Base-by-base conservation (phyloP, 2,888 invertebrate species). In the Dinocampus coccinellae region DNA sequence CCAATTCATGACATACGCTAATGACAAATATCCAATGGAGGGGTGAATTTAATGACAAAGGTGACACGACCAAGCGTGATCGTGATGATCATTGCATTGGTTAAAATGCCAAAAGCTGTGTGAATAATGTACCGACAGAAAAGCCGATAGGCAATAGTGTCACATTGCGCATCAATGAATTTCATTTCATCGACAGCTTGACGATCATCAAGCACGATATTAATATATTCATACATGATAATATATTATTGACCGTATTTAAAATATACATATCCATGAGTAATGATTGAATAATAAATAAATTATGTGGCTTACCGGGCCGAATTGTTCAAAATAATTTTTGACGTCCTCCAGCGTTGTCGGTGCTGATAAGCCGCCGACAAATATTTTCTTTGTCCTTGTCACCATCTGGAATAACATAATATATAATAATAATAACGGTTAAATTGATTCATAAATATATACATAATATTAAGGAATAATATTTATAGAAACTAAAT, bases 321-420 rank as follows among this genome's bases (percentile, higher is more conserved):
- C 99, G 90, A 97, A 99, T 90, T 98, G 97, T 91, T 98, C 97
- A 91, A 99, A 99, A 91, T 99, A 99, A 90, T 96, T 97, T 93
- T 98, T 99, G 89, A 99, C 98, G 90, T 99, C 99, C 90, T 99
- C 99, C 89, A 99, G 93, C 88, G 99, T 99, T 88, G 99, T 99
- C 88, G 98, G 97, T 88, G 99, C 98, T 87, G 99, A 99, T 86
- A 99, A 92, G 88, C 99, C 99, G 85, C 99, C 99, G 88, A 99
- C 98, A 92, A 99, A 99, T 91, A 99, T 98, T 92, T 99, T 99
- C 95, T 99, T 99, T 92, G 99, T 99, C 92, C 97, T 95, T 91
- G 98, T 98, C 89, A 99, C 97, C 97, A 99, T 98, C 98, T 99
- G 93, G 2, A 92, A 92, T 78, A 86, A n/a, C 9, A 7, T 16